Evolutionary conservation across 2,888 invertebrate species (phyloP).

Genomic region (Leptopilina drosophilae): DNA sequence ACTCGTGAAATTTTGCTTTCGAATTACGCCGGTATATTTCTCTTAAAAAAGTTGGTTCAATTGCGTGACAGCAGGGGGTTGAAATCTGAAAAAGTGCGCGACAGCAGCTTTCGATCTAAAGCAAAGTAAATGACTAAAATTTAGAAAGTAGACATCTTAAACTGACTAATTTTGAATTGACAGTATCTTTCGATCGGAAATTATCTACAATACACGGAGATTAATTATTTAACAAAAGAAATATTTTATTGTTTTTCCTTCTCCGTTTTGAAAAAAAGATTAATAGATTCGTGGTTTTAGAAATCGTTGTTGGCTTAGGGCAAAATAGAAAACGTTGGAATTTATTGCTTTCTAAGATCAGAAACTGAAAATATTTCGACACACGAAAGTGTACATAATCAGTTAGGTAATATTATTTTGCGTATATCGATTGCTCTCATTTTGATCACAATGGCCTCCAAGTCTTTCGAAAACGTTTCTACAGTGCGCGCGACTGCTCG

Average conservation of each 20-base stretch:
- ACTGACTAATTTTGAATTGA: not conserved
- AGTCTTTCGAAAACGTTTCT: slow-evolving; percentile 38
- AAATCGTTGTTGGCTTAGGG: slow-evolving; percentile 12
- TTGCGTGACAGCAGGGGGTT: no score
- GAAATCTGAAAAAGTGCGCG: no score
- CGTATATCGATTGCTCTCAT: slow-evolving; percentile 41
- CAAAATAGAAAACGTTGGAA: slow-evolving; percentile 31
- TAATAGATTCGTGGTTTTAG: slow-evolving; percentile 13
- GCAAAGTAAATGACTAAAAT: no score
- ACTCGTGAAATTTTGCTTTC: no score
- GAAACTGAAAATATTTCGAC: slow-evolving; percentile 40
- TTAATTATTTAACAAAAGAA: not conserved
- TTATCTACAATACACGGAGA: not conserved
- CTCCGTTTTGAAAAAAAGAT: not conserved
- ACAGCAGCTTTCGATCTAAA: not conserved
- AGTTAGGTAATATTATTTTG: slow-evolving; percentile 40
- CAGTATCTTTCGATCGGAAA: not conserved
- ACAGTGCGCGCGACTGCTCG: slow-evolving; percentile 21
- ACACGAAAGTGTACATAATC: slow-evolving; percentile 38
- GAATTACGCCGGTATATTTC: no score
- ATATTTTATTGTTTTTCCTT: not conserved
- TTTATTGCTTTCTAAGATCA: slow-evolving; percentile 37
- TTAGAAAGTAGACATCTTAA: no score
- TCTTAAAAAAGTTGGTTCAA: no score
- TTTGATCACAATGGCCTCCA: slow-evolving; percentile 40